These are phyloP conservation scores for Rana temporaria DNA, from an alignment of 2,113 vertebrate species.

Conservation along the genomic window DNA sequence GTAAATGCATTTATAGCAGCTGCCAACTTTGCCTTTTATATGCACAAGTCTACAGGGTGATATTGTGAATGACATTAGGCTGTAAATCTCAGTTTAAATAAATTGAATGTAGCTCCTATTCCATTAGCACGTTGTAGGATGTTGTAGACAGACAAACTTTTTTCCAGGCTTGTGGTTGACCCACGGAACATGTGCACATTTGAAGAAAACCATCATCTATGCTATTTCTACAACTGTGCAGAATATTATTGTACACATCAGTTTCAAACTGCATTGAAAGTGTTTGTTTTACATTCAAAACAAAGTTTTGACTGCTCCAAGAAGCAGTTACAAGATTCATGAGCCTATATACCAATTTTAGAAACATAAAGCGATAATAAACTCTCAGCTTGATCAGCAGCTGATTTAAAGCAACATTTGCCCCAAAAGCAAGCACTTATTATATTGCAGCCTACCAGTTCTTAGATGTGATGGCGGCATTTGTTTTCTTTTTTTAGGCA, in stretches of 20 bases:
- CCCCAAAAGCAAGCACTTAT: too few species aligned
- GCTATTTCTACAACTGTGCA: not conserved
- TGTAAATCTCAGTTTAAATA: slow-evolving; percentile 31
- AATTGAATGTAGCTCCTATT: slow-evolving; percentile 19
- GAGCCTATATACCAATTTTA: too few species aligned
- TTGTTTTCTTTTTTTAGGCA: too few species aligned
- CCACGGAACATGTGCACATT: slow-evolving; percentile 21
- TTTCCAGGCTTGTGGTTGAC: slow-evolving; percentile 40
- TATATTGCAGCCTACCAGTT: too few species aligned
- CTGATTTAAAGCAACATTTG: too few species aligned
- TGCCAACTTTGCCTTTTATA: slow-evolving; percentile 21
- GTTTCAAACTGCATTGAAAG: not conserved
- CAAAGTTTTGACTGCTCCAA: too few species aligned
- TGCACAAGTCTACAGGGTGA: not conserved
- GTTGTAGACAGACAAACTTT: slow-evolving; percentile 17
- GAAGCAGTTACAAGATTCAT: too few species aligned
- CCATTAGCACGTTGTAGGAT: slow-evolving; percentile 13
- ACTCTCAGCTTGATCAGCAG: too few species aligned
- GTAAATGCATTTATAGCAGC: not conserved
- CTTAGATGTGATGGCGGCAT: too few species aligned
- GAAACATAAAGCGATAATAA: too few species aligned
- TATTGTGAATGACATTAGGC: slow-evolving; percentile 17
- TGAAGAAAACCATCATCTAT: not conserved
- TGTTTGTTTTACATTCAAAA: not conserved
- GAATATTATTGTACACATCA: not conserved